phyloP scores from a whole-genome alignment of 1,140 invertebrate genomes.

The Drosophila persimilis region DNA sequence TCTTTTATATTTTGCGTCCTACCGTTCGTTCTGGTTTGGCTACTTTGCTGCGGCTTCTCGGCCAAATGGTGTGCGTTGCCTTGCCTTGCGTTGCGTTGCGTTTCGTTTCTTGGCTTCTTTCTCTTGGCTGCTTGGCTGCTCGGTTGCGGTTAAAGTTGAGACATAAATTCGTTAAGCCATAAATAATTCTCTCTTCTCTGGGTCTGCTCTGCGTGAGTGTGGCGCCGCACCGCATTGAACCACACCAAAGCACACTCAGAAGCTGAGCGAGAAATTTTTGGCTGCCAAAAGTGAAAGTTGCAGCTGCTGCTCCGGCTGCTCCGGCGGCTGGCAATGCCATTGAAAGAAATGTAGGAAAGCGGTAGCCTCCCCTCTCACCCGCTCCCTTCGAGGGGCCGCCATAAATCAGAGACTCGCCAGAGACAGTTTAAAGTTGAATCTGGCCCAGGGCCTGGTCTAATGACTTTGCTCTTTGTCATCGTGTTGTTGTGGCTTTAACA shows the following conservation, averaged over 20 bases:
- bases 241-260: slow-evolving; percentile 45
- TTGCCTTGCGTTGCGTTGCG: slow-evolving; percentile 4
- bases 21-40: slow-evolving; percentile 72
- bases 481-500: slow-evolving; percentile 7
- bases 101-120: neutral
- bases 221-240: slow-evolving; percentile 37
- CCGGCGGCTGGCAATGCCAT: slow-evolving; percentile 61
- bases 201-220: slow-evolving; percentile 4
- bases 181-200: slow-evolving; percentile 55
- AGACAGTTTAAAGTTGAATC: slow-evolving; percentile 63
- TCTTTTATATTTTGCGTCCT: slow-evolving; percentile 47
- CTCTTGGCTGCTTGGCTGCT: neutral
- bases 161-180: slow-evolving; percentile 72
- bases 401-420: slow-evolving; percentile 56
- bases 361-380: slow-evolving; percentile 29
- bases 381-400: neutral
- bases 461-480: slow-evolving; percentile 44
- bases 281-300: slow-evolving; percentile 80
- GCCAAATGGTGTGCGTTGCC: slow-evolving; percentile 14
- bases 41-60: slow-evolving; percentile 37
- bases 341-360: slow-evolving; percentile 76
- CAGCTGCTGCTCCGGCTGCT: slow-evolving; percentile 71
- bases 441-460: slow-evolving; percentile 31
- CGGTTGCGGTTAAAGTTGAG: slow-evolving; percentile 72
- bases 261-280: slow-evolving; percentile 78